A percentile compares a stretch with the other conserved stretches of the same genome.
Conservation (phyloP, 2,113 vertebrate genomes). For the Sylvietta virens region DNA sequence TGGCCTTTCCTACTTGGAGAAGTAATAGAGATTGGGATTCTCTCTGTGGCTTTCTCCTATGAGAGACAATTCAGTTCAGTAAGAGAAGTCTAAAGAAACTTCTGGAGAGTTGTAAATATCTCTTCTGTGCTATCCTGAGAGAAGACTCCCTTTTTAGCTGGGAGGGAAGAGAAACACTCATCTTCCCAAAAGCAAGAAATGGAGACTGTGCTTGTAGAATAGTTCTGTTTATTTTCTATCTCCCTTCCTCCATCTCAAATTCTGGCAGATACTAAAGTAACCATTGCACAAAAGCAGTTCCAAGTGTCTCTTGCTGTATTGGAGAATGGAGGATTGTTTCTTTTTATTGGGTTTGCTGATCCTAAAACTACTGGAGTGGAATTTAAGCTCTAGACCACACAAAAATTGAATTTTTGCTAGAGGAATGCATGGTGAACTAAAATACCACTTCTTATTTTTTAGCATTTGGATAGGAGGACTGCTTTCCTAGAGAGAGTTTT, state of each 20-base stretch:
- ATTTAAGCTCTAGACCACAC: background rate
- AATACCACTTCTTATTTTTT: background rate
- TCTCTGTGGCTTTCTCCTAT: background rate
- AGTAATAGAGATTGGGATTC: background rate
- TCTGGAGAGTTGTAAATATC: background rate
- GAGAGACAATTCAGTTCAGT: background rate
- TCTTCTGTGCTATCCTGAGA: background rate
- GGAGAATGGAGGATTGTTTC: background rate
- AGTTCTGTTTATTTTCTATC: background rate
- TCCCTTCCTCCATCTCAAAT: background rate
- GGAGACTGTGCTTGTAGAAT: background rate
- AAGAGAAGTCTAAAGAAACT: background rate
- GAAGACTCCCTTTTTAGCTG: background rate
- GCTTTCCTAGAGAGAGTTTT: background rate
- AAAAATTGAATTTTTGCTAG: background rate
- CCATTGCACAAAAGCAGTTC: background rate
- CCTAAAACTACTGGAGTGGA: background rate
- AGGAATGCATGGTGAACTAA: background rate
- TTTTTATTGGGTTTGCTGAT: background rate
- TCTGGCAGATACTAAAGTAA: background rate
- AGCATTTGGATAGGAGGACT: background rate
- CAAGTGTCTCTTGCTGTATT: background rate
- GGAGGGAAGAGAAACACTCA: background rate
- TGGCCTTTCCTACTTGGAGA: background rate
- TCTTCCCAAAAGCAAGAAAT: background rate